A percentile compares a stretch with the other conserved stretches of the same genome.
phyloP scores from a whole-genome alignment of 2,888 invertebrate genomes.

The Ametastegia equiseti region DNA sequence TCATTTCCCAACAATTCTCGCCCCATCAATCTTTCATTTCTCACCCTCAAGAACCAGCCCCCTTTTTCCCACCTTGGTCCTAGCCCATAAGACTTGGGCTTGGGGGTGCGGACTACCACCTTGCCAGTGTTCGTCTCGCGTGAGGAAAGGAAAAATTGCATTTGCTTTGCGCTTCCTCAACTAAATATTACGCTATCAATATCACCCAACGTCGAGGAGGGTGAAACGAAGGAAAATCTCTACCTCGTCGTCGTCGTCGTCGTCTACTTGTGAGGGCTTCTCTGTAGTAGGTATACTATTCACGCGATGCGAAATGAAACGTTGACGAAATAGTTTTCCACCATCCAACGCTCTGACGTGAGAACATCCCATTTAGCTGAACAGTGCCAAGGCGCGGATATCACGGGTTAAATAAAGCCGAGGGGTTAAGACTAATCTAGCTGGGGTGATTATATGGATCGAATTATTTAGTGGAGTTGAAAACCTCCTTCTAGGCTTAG shows the following conservation, averaged over 20 bases:
- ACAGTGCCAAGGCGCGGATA: slow-evolving; percentile 43
- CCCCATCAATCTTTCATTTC: slow-evolving; percentile 56
- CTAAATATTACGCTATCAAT: slow-evolving; percentile 45
- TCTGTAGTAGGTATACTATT: neutral
- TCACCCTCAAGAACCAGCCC: slow-evolving; percentile 29
- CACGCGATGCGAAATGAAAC: slow-evolving; percentile 57
- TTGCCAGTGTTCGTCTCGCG: slow-evolving; percentile 14
- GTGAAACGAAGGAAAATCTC: slow-evolving; percentile 10
- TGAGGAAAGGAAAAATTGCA: slow-evolving; percentile 41
- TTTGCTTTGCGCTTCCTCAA: slow-evolving; percentile 23
- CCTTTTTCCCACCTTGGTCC: slow-evolving; percentile 5
- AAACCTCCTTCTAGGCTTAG: slow-evolving; percentile 16
- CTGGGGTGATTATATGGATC: slow-evolving; percentile 42
- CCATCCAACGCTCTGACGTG: slow-evolving; percentile 35
- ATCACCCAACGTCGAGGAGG: slow-evolving; percentile 23
- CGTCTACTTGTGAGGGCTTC: neutral
- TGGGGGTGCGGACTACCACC: slow-evolving; percentile 22
- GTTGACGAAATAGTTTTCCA: slow-evolving; percentile 60
- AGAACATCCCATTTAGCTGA: slow-evolving; percentile 43
- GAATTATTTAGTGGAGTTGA: slow-evolving; percentile 43
- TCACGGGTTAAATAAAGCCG: slow-evolving; percentile 45
- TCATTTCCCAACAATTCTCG: slow-evolving; percentile 52
- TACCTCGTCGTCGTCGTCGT: too few relatives aligned
- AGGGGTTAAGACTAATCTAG: slow-evolving; percentile 38
- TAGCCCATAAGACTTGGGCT: neutral